Base-by-base conservation (phyloP, 2,113 vertebrate genomes). In the Muntiacus reevesi region DNA sequence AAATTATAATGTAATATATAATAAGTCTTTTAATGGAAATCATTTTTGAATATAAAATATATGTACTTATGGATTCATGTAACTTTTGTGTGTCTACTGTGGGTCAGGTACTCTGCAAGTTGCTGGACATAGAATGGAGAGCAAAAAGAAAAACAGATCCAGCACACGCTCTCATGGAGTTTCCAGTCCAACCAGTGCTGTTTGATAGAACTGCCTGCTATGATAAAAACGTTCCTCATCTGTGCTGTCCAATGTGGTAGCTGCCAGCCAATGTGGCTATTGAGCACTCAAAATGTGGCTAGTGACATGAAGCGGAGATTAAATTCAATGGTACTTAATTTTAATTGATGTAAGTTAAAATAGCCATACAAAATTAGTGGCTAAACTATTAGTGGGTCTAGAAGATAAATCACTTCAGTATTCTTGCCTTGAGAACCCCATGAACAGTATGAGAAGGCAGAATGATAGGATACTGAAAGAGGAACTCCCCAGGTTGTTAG, bases 161-260 rank as follows among this genome's bases (percentile, higher is more conserved):
- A 50, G 15, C 0, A 0, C 3, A 2, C 62, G 5, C 3, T 17
- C 0, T 67, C 30, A 6, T 14, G 47, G 55, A 59, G 11, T 60
- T 83, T 45, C 50, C 23, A 7, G 5, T 23, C 45, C 50, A 59
- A 17, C 7, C 28, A 30, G 33, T 0, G 5, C n/a, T 16, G 7
- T 25, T 47, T 33, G 5, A 2, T 2, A 43, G 55, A 60, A 17
- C 33, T 15, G 83, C 25, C 94, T 5, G 1, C 7, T 2, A n/a
- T 6, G 4, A n/a, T 7, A 47, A 10, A 76, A 6, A 25, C 14
- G 2, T 14, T 60, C 64, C 27, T 23, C 23, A 45, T 50, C 59
- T 62, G 25, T 57, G 54, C 14, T 62, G 25, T 45, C 33, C 54
- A 62, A 2, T 33, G 16, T 0, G 12, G 45, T 27, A 45, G 12